Percentiles rank a stretch among this genome's conserved stretches.
These are phyloP conservation scores for Lagorchestes hirsutus DNA, from an alignment of 2,797 vertebrate species.

Conservation along the genomic window DNA sequence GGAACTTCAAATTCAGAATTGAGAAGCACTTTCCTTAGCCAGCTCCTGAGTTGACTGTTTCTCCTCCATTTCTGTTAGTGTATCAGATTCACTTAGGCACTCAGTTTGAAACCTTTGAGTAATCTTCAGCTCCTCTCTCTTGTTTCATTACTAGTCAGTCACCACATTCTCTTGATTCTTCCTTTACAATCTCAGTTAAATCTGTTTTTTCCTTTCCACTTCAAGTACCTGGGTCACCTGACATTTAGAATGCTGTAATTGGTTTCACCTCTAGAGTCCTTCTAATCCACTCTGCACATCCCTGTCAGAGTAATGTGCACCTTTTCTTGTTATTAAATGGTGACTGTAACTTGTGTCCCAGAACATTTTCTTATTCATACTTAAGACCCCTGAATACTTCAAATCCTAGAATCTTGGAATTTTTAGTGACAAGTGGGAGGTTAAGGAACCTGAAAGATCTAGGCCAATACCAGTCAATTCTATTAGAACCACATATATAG, in stretches of 20 bases:
- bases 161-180: not conserved
- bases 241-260: not conserved
- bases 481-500: not conserved
- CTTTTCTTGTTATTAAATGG: not conserved
- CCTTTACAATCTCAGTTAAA: not conserved
- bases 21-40: not conserved
- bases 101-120: not conserved
- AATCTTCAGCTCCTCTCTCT: not conserved
- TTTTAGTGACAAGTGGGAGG: not conserved
- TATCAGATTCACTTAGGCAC: not conserved
- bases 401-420: not conserved
- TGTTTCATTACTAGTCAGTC: not conserved
- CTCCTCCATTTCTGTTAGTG: not conserved
- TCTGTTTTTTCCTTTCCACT: not conserved
- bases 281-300: not conserved
- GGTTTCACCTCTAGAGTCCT: not conserved
- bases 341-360: not conserved
- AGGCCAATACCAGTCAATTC: not conserved
- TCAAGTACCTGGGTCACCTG: not conserved
- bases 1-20: not conserved
- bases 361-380: not conserved
- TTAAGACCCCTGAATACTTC: not conserved
- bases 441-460: not conserved
- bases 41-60: not conserved
- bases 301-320: not conserved